Conservation (phyloP, 2,797 vertebrate species). For the Sebastes elongatus region DNA sequence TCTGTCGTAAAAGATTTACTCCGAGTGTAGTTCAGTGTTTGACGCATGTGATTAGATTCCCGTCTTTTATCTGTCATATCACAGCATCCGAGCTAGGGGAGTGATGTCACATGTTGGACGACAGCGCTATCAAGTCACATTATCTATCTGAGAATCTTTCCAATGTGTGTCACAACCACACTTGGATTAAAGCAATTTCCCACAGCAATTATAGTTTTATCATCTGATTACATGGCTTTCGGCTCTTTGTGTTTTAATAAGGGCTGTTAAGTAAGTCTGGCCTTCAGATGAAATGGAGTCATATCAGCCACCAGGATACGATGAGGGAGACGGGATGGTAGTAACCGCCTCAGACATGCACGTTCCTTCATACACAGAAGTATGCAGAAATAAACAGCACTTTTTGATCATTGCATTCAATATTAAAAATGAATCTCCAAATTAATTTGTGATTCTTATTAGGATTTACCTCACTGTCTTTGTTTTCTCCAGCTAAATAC, state of each 20-base stretch:
- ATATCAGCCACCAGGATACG: slow-evolving; percentile 12
- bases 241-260: slow-evolving; percentile 65
- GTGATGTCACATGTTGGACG: slow-evolving; percentile 20
- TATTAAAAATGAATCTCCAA: background rate
- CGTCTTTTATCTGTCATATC: slow-evolving; percentile 16
- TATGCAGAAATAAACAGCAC: background rate
- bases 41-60: slow-evolving; percentile 1
- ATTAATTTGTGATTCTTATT: background rate
- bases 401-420: background rate
- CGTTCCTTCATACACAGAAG: background rate
- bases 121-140: slow-evolving; percentile 19
- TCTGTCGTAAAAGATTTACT: background rate
- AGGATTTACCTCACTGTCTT: background rate
- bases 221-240: slow-evolving; percentile 69
- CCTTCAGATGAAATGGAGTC: slow-evolving; percentile 44
- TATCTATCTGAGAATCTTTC: slow-evolving; percentile 41
- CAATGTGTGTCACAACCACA: slow-evolving; percentile 56
- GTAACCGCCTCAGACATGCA: background rate
- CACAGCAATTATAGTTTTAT: slow-evolving; percentile 67
- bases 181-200: slow-evolving; percentile 63
- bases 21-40: background rate
- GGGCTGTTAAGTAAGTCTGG: slow-evolving; percentile 53
- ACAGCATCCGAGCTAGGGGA: background rate
- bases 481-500: background rate
- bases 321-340: slow-evolving; percentile 11